Evolutionary conservation across 2,797 vertebrate genomes (phyloP), one percentile per base, ranked within the genome.

Genomic region (Platyrinchus mystaceus): DNA sequence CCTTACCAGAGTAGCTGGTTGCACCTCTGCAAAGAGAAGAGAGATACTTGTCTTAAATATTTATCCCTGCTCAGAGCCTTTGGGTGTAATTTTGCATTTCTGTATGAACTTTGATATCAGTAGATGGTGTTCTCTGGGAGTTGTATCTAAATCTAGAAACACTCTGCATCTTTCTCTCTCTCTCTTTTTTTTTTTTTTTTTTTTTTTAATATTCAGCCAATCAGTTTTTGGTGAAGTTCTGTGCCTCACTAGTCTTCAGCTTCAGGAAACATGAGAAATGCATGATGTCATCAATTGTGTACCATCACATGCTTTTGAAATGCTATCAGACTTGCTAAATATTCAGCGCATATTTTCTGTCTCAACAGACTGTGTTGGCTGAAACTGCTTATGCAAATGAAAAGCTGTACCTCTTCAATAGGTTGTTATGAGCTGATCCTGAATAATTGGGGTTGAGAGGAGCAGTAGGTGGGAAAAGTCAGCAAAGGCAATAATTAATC

Each of bases 291-390:
- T 90, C 86, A 81, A 5, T 39, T 84, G 80, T 90, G 80, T 46
- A 32, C 84, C 56, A 27, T 84, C 93, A 86, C 77, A 53, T 90
- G 85, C 93, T 90, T 90, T 74, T 27, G 69, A 95, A 91, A 94
- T 94, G 86, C 94, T 55, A 26, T 88, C 92, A 95, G 94, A 94
- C 94, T 96, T 73, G 88, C 90, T 94, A 92, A 96, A 94, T 94
- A 93, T 94, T 93, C 95, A 93, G 88, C 32, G 88, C 92, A 58
- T 92, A 64, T 90, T 93, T 95, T 96, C 83, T 86, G 77, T 87
- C 96, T 96, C 90, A 81, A 67, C 92, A 96, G 93, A 90, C 90
- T 93, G 92, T 92, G 93, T 94, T 96, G 96, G 90, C 95, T 96
- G 95, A 94, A 95, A 84, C 92, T 89, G 58, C 77, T 58, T 86